Evolutionary conservation across 2,888 invertebrate species (phyloP).

Genomic region (Cinara cedri): DNA sequence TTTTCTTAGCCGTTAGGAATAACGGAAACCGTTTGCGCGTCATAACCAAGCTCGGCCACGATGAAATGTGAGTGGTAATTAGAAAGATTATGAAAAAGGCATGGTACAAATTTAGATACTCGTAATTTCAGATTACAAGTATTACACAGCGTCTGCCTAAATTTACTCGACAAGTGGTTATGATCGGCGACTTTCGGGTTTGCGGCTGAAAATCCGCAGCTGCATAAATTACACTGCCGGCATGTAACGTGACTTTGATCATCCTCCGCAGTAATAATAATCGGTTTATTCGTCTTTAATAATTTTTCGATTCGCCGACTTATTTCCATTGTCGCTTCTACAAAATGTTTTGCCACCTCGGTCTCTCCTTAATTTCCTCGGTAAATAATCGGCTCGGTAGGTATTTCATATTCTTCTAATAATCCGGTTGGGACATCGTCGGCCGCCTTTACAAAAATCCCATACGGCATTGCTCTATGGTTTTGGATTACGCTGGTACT

Average conservation of each 20-base stretch:
- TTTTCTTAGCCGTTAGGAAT: constrained; percentile 62
- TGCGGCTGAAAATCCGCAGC: no score
- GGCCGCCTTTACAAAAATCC: not conserved
- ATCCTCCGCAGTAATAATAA: not conserved
- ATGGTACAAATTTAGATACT: not conserved
- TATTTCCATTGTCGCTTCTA: not conserved
- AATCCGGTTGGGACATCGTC: not conserved
- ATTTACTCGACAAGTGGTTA: not conserved
- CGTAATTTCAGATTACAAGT: not conserved
- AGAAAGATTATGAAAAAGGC: not conserved
- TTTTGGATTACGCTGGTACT: no score
- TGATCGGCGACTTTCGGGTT: not conserved
- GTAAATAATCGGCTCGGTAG: not conserved
- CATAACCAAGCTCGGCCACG: not conserved
- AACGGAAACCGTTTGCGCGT: constrained; percentile 53
- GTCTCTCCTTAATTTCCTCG: not conserved
- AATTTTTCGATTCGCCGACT: not conserved
- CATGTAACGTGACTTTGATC: no score
- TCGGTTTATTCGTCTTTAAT: not conserved
- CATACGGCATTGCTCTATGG: no score
- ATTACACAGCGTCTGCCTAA: not conserved
- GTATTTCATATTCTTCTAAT: not conserved
- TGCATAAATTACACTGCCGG: no score
- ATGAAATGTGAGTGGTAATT: not conserved
- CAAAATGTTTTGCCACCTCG: not conserved